Percentiles rank a stretch among this genome's conserved stretches.
Evolutionary conservation across 2,797 vertebrate genomes (phyloP).

Genomic region (Xyrichtys novacula): DNA sequence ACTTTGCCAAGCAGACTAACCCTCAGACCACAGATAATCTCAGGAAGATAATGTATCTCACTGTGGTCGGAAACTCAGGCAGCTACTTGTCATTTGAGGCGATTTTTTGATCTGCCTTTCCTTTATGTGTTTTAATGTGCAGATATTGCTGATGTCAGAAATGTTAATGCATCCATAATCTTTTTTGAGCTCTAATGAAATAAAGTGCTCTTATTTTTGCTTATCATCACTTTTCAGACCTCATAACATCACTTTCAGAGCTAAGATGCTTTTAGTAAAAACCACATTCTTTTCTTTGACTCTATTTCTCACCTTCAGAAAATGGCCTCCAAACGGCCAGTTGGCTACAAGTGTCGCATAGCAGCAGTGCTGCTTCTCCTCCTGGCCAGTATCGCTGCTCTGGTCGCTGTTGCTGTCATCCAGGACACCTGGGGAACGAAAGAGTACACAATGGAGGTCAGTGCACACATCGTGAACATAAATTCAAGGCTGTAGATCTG

Average conservation of each 20-base stretch:
- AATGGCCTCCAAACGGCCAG: conserved; percentile 73
- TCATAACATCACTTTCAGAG: conserved; percentile 29
- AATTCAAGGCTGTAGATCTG: background rate
- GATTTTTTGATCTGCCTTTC: background rate
- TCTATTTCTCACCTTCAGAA: conserved; percentile 59
- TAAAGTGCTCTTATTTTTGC: conserved; percentile 14
- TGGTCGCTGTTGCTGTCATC: conserved; percentile 89
- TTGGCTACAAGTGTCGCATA: conserved; percentile 85
- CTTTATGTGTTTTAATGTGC: background rate
- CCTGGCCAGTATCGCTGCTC: conserved; percentile 88
- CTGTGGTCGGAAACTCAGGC: background rate
- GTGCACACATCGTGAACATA: conserved; percentile 1
- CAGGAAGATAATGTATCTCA: background rate
- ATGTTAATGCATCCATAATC: background rate
- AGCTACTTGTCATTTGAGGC: too few relatives aligned
- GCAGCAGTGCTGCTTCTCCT: conserved; percentile 85
- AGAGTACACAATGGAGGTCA: conserved; percentile 89
- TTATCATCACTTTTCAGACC: conserved; percentile 35
- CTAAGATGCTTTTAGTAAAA: conserved; percentile 51
- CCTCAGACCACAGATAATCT: too few relatives aligned
- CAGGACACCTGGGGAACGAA: conserved; percentile 85
- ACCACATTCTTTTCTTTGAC: conserved; percentile 7
- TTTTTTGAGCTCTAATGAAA: conserved; percentile 7
- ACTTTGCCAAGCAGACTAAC: background rate
- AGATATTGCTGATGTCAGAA: conserved; percentile 2